Evolutionary conservation across 2,888 invertebrate genomes (phyloP).

Genomic region (Amphimallon solstitiale): DNA sequence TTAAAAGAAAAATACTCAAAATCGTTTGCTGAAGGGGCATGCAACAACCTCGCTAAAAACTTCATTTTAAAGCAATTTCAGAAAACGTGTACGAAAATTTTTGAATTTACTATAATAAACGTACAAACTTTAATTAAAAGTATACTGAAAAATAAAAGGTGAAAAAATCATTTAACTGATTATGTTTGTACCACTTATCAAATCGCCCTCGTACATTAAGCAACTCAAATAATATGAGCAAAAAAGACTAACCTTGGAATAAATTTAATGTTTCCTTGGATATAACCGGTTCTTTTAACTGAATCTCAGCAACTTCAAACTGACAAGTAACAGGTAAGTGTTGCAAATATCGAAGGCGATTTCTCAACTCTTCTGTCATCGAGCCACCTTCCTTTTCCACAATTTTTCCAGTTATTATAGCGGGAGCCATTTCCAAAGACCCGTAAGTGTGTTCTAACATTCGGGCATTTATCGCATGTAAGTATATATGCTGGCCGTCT

Average conservation of each 20-base stretch:
- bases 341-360: slow-evolving; percentile 77
- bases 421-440: slow-evolving; percentile 80
- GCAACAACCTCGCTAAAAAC: no score
- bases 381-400: slow-evolving; percentile 89
- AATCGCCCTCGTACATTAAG: no score
- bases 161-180: no score
- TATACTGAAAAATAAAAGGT: no score
- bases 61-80: no score
- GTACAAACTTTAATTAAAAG: neutral
- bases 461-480: slow-evolving; percentile 89
- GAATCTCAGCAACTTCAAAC: slow-evolving; percentile 90
- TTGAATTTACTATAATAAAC: neutral
- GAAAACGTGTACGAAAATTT: no score
- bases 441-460: slow-evolving; percentile 91
- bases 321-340: slow-evolving; percentile 92
- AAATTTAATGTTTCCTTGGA: slow-evolving; percentile 72
- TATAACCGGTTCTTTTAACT: slow-evolving; percentile 78
- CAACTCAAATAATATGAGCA: no score
- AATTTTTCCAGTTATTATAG: slow-evolving; percentile 77
- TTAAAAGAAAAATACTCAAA: no score
- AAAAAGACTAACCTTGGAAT: slow-evolving; percentile 78
- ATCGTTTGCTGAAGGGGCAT: no score
- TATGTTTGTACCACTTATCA: no score
- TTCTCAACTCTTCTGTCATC: slow-evolving; percentile 84
- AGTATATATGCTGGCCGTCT: slow-evolving; percentile 92